phyloP scores from a whole-genome alignment of 2,888 invertebrate species.

The Drosophila flavopinicola region DNA sequence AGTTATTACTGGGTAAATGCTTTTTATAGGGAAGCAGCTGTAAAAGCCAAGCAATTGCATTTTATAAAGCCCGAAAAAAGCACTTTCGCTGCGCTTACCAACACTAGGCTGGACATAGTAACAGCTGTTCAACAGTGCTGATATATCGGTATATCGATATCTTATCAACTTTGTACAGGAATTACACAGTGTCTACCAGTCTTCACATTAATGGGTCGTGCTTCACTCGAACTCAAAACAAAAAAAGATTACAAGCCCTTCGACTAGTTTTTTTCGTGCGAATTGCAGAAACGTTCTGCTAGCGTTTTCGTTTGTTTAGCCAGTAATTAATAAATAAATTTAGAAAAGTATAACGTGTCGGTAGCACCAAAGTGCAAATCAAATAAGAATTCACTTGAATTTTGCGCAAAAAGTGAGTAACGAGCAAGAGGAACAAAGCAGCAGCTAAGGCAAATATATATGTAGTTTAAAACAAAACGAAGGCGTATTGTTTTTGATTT shows the following conservation, averaged over 20 bases:
- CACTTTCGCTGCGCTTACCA: neutral
- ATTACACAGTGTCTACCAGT: slow-evolving; percentile 17
- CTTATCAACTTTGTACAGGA: neutral
- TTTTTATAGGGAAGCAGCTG: too few species aligned
- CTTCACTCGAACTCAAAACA: slow-evolving; percentile 42
- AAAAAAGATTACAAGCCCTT: slow-evolving; percentile 30
- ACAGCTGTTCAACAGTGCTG: slow-evolving; percentile 33
- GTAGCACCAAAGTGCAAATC: neutral
- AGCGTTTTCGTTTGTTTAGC: slow-evolving; percentile 33
- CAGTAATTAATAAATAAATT: slow-evolving; percentile 7
- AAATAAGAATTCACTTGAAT: neutral
- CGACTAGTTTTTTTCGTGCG: slow-evolving; percentile 35
- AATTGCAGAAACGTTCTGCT: slow-evolving; percentile 41
- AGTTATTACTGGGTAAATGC: too few species aligned
- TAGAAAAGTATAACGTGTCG: neutral
- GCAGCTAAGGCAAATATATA: slow-evolving; percentile 5
- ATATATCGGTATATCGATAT: slow-evolving; percentile 20
- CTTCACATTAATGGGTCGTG: slow-evolving; percentile 34
- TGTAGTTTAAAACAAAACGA: slow-evolving; percentile 8
- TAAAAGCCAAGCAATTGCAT: neutral
- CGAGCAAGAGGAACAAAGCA: neutral
- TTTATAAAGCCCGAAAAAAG: neutral
- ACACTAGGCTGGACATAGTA: slow-evolving; percentile 4
- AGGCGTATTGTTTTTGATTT: slow-evolving; percentile 6
- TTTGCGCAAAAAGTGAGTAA: slow-evolving; percentile 14